Percentiles rank a stretch among this genome's conserved stretches.
These are phyloP conservation scores for Agrenia bidenticulata DNA, from an alignment of 2,888 invertebrate genomes.

Conservation along the genomic window DNA sequence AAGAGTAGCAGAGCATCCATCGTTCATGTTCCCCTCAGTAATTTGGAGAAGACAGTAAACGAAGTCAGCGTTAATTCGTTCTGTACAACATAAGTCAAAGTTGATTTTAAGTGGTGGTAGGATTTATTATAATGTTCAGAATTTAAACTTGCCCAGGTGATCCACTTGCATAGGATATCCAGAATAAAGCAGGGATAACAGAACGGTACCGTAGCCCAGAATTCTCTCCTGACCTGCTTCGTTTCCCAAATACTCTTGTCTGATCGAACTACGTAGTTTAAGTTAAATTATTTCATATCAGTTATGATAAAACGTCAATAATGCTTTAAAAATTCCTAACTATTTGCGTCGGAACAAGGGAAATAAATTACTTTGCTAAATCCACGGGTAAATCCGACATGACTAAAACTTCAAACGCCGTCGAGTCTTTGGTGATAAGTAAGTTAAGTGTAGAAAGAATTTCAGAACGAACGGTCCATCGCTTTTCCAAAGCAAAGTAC, in stretches of 20 bases:
- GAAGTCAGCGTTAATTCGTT: constrained; percentile 1
- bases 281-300: no score
- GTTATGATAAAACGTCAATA: no score
- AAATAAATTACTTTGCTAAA: constrained; percentile 20
- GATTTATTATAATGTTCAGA: constrained; percentile 1
- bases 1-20: neutral
- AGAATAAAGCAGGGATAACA: neutral
- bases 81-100: neutral
- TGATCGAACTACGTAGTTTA: neutral
- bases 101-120: no score
- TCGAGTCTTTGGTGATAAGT: constrained; percentile 11
- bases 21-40: neutral
- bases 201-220: neutral
- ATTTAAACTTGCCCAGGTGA: neutral
- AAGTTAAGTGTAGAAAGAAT: constrained; percentile 19
- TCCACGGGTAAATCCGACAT: constrained; percentile 23
- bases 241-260: constrained; percentile 7
- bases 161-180: neutral
- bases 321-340: neutral
- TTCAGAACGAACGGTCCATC: constrained; percentile 19
- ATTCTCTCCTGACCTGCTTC: neutral
- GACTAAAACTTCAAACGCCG: constrained; percentile 9
- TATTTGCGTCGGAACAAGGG: no score
- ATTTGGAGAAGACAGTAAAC: constrained; percentile 2
- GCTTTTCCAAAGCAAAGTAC: constrained; percentile 26